Evolutionary conservation across 2,888 invertebrate genomes (phyloP), one percentile per base, ranked within the genome.

Genomic region (Drosophila engyochracea): DNA sequence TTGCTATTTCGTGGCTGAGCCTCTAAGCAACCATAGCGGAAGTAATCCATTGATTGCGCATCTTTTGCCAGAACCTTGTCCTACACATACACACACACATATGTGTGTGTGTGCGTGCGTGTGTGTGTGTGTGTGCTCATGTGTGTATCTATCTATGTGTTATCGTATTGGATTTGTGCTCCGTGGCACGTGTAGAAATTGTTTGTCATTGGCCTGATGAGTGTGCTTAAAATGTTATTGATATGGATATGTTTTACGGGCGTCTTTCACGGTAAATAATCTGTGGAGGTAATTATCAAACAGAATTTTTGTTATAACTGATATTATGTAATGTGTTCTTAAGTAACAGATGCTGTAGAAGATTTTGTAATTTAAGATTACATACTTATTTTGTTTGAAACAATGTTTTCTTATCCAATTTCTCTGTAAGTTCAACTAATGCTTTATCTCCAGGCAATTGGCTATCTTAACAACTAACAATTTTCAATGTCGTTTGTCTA

Each of bases 41-140:
- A 85, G 80, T 85, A 85, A 89, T 83, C 84, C 77, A 81, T 83
- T 88, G 89, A 81, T 79, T 79, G 89, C 81, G 70, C 68, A 63
- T 81, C 79, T 74, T 70, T 74, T 62, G 28, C 74, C 41, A 54
- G 28, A 54, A n/a, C 66, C 71, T 63, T 49, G 47, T 55, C 51
- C 74, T 55, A 30, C 39, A 25, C 49, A 60, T 31, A 53, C 25
- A 59, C 57, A n/a, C 19, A 7, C 41, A 33, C 19, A 19, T 25
- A 5, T 41, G n/a, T 47, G 22, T 49, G 47, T 41, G 7, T 7
- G 37, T 3, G 19, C 1, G 44, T 41, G n/a, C 30, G 52, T 33
- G 57, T 62, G 37, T 39, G 22, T 49, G 41, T 12, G 19, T 63
- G 47, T 47, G 25, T 47, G 25, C 22, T 47, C 28, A 19, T 30